phyloP scores from a whole-genome alignment of 1,140 invertebrate species.

The Battus philenor region DNA sequence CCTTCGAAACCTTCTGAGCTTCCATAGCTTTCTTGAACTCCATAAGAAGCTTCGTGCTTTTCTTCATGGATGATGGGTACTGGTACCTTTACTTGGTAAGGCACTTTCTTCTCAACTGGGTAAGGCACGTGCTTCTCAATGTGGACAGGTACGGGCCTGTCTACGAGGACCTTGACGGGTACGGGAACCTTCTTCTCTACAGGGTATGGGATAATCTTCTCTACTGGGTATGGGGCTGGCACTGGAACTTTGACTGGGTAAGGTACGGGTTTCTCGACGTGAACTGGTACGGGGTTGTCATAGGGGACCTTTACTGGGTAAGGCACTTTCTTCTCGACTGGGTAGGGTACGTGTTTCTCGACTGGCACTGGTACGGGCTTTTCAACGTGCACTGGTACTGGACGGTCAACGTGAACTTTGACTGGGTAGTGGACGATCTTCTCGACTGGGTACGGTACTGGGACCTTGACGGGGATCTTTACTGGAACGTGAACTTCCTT shows the following conservation, averaged over 20 bases:
- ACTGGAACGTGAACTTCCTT: conserved; percentile 79
- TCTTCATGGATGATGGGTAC: conserved; percentile 71
- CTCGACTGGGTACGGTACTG: conserved; percentile 78
- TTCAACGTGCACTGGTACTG: conserved; percentile 79
- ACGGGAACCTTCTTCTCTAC: conserved; percentile 79
- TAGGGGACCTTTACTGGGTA: conserved; percentile 79
- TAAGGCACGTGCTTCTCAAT: conserved; percentile 81
- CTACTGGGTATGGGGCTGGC: conserved; percentile 77
- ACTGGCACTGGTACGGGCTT: conserved; percentile 77
- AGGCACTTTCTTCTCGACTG: conserved; percentile 79
- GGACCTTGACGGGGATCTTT: conserved; percentile 80
- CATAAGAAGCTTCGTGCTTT: conserved; percentile 53
- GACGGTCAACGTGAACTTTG: conserved; percentile 77
- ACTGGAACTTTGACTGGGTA: conserved; percentile 77
- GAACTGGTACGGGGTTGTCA: conserved; percentile 79
- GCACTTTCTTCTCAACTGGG: conserved; percentile 78
- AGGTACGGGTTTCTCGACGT: conserved; percentile 77
- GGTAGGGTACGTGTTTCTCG: conserved; percentile 80
- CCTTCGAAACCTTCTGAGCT: conserved; percentile 27
- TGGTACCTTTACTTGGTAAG: conserved; percentile 74
- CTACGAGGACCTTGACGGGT: conserved; percentile 79
- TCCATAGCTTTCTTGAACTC: conserved; percentile 35
- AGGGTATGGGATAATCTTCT: conserved; percentile 77
- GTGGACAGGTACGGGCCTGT: conserved; percentile 76
- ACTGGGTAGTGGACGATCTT: conserved; percentile 77